Conservation (phyloP, 2,797 vertebrate genomes). For the Manis pentadactyla region DNA sequence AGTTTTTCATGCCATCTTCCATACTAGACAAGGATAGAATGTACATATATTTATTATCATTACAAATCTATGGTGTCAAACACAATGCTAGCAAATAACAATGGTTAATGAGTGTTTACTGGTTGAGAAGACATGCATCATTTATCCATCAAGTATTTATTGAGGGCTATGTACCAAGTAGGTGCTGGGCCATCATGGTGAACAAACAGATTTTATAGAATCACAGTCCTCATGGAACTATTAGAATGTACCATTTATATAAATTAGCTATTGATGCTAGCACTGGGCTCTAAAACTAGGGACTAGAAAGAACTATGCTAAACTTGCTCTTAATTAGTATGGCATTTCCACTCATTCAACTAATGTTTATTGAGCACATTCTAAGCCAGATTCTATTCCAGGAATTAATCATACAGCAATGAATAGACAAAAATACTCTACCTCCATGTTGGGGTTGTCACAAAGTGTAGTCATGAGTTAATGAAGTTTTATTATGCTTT, state of each 20-base stretch:
- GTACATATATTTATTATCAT: background rate
- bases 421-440: conserved; percentile 9
- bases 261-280: background rate
- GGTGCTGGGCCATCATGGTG: background rate
- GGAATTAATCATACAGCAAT: background rate
- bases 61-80: background rate
- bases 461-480: conserved; percentile 23
- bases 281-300: background rate
- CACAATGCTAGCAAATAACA: background rate
- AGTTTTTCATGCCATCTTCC: background rate
- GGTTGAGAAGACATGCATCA: background rate
- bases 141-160: background rate
- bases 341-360: background rate
- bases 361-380: background rate
- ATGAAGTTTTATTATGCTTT: conserved; percentile 56
- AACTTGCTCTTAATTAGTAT: background rate
- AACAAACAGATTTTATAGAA: conserved; percentile 10
- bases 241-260: conserved; percentile 5
- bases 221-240: background rate
- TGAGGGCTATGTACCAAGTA: background rate
- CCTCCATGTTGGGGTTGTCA: background rate
- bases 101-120: background rate
- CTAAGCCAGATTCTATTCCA: background rate
- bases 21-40: background rate
- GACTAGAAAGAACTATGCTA: background rate